Percentiles rank a stretch among this genome's conserved stretches.
These are phyloP conservation scores for Ataeniobius toweri DNA, from an alignment of 2,797 vertebrate species.

Conservation along the genomic window DNA sequence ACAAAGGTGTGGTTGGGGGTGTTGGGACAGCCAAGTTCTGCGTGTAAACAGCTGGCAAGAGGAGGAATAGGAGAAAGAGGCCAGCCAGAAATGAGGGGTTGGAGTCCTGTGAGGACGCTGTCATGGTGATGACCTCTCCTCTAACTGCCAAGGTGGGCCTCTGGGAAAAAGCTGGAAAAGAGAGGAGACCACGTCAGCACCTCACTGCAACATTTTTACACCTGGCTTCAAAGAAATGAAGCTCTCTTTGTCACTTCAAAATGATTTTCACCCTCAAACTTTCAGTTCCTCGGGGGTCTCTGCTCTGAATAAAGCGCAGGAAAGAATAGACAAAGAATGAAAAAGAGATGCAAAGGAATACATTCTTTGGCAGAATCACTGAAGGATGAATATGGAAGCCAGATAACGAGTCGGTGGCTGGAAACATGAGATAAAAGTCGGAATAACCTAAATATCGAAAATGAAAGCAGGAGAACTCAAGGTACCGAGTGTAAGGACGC, in stretches of 20 bases:
- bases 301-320: slow-evolving; percentile 18
- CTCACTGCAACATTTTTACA: slow-evolving; percentile 39
- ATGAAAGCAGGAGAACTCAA: not conserved
- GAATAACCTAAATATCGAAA: slow-evolving; percentile 18
- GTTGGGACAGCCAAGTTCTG: slow-evolving; percentile 73
- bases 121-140: slow-evolving; percentile 89
- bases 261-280: slow-evolving; percentile 38
- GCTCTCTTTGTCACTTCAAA: slow-evolving; percentile 47
- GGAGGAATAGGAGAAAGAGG: slow-evolving; percentile 83
- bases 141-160: slow-evolving; percentile 85
- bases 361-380: slow-evolving; percentile 25
- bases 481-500: slow-evolving; percentile 18
- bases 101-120: slow-evolving; percentile 82
- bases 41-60: slow-evolving; percentile 69
- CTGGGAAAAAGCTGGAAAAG: slow-evolving; percentile 79
- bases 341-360: slow-evolving; percentile 33
- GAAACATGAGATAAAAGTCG: slow-evolving; percentile 29
- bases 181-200: slow-evolving; percentile 40
- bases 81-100: slow-evolving; percentile 81
- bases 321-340: slow-evolving; percentile 12
- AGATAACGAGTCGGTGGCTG: slow-evolving; percentile 38
- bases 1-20: slow-evolving; percentile 34
- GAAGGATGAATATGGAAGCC: slow-evolving; percentile 37
- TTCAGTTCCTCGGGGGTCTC: slow-evolving; percentile 41
- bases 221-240: slow-evolving; percentile 42